Conservation (phyloP, 1,140 invertebrate species). For the Zaprionus ghesquierei region DNA sequence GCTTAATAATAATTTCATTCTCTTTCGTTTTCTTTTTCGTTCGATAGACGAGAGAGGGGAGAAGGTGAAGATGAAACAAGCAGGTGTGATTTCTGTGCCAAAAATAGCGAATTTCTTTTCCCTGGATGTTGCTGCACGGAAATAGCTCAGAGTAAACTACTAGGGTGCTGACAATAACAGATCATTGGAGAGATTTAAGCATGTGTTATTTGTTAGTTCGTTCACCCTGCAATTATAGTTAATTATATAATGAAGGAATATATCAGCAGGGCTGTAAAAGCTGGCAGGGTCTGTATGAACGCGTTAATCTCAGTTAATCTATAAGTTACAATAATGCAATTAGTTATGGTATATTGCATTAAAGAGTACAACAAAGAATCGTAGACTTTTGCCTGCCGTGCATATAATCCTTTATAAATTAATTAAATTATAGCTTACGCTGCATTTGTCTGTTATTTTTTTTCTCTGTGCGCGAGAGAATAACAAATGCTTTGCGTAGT, state of each 20-base stretch:
- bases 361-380: no score
- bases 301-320: no score
- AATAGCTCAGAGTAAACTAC: not conserved
- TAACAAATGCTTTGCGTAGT: not conserved
- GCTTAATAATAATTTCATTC: slow-evolving; percentile 6
- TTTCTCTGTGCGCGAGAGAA: not conserved
- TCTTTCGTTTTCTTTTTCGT: slow-evolving; percentile 1
- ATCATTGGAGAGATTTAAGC: not conserved
- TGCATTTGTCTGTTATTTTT: not conserved
- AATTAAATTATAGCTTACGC: not conserved
- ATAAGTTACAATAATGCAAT: no score
- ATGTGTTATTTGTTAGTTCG: not conserved
- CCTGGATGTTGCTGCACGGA: not conserved
- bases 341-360: no score
- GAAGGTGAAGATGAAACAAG: not conserved
- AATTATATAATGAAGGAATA: no score
- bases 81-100: not conserved
- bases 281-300: no score
- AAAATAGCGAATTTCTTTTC: slow-evolving; percentile 2
- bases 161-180: not conserved
- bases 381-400: no score
- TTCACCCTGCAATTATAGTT: not conserved
- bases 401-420: not conserved
- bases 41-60: not conserved
- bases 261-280: no score